Base-by-base conservation (phyloP, 2,888 invertebrate genomes). In the Tiphia femorata region DNA sequence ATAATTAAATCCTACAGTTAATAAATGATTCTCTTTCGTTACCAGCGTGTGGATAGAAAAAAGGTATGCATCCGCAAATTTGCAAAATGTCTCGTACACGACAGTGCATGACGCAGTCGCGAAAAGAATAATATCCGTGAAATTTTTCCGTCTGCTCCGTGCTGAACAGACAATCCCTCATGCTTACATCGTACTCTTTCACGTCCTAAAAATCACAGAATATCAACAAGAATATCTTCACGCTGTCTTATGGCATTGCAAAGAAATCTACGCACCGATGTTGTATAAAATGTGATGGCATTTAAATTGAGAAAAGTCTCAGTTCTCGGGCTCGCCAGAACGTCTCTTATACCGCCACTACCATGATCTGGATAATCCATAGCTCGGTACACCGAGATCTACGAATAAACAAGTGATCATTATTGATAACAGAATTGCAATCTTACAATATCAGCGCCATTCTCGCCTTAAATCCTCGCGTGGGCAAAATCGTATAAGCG, bases 21-120 rank as follows among this genome's bases (percentile, higher is more conserved):
- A n/a, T n/a, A n/a, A n/a, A n/a, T n/a, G n/a, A n/a, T n/a, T n/a
- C n/a, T 10, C 10, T 27, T 17, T 10, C 43, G 30, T 49, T 44
- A 65, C 70, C 59, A 14, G 81, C 75, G n/a, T 84, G 84, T 5
- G 85, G 87, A 82, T 87, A 86, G 65, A 86, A 87, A 58, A 88
- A 88, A 0, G 88, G 88, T 1, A 87, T 84, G 62, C 89, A 89
- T 29, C 86, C 84, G 63, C 89, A 89, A 3, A 84, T 83, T 0
- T 83, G 80, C 0, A 85, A 64, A 8, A 88, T 82, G 64, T 87
- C 88, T 30, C 80, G 73, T 79, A 87, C 84, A 42, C 88, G 84
- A 63, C 89, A 89, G 66, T 87, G 86, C 50, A 88, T 80, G 70
- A 88, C 83, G 71, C 88, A 89, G 67, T 88, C 87, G 67, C 88